Base-by-base conservation (phyloP, 2,888 invertebrate genomes). In the Andrena praecox region DNA sequence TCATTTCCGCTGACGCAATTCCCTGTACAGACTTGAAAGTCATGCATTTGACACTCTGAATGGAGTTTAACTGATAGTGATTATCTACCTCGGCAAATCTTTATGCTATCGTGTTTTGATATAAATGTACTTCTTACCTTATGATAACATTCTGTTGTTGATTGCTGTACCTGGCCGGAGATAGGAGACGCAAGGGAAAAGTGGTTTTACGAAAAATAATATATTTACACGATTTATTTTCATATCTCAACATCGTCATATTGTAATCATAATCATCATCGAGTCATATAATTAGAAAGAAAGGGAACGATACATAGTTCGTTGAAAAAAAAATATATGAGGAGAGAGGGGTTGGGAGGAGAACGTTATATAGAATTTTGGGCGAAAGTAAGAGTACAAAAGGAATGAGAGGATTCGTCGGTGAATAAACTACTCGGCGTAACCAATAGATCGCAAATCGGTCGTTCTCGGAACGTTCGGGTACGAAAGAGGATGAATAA, bases 181-280 rank as follows among this genome's bases (percentile, higher is more conserved):
- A 72, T 8, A 31, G n/a, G 60, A 59, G 79, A 27, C 24, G 54
- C 2, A 64, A 78, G 84, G 84, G 74, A 72, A 67, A 68, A 79
- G 82, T 67, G 63, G 42, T 88, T 86, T 76, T 79, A 80, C 78
- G 63, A 85, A 80, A 56, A 83, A 77, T 87, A 59, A 64, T 92
- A 91, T 93, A 93, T 93, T 93, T 93, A 93, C 93, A 93, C 91
- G 91, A 93, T 93, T 93, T 93, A 93, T 93, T 93, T 93, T 91
- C 59, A 93, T 93, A 93, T 92, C 84, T 93, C 93, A 93, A 93
- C 93, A 93, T 93, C 89, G 87, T 92, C 89, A 89, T 87, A 90
- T 90, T 85, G 86, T 89, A 88, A 87, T 93, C 88, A 81, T 92
- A 89, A 89, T 92, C 89, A 90, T 92, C 89, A 91, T 92, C 90